Evolutionary conservation across 2,113 vertebrate genomes (phyloP).

Genomic region (Daubentonia madagascariensis): DNA sequence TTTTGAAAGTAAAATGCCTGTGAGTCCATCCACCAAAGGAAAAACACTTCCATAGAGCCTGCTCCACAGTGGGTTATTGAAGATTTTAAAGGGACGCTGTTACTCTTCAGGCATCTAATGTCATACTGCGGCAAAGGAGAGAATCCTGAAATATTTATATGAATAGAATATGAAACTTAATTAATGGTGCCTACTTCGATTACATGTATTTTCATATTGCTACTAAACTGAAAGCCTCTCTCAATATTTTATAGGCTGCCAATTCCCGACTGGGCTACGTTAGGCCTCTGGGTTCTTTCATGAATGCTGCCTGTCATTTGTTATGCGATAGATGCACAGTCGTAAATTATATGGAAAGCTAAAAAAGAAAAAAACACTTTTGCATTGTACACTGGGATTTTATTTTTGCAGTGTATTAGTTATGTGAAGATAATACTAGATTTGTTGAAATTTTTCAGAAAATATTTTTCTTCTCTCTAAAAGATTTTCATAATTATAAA

Average conservation of each 20-base stretch:
- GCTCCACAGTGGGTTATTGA: fast-evolving
- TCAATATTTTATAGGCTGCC: background rate
- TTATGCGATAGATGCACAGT: background rate
- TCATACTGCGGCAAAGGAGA: background rate
- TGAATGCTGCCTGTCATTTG: background rate
- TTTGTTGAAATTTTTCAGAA: background rate
- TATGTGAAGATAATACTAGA: background rate
- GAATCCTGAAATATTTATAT: constrained; percentile 14
- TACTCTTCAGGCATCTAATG: background rate
- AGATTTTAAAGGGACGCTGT: background rate
- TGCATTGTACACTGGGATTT: background rate
- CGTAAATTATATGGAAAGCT: background rate
- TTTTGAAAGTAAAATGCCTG: background rate
- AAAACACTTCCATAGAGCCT: fast-evolving
- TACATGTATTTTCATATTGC: background rate
- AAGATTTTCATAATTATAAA: background rate
- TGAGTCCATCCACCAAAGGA: background rate
- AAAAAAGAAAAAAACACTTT: background rate
- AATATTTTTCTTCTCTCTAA: background rate
- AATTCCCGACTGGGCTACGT: fast-evolving
- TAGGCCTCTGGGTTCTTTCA: background rate
- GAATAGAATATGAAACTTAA: background rate
- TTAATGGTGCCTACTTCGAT: background rate
- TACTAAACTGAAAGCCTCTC: background rate
- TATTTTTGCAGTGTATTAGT: background rate